Conservation (phyloP, 2,888 invertebrate species). For the Heteromurus nitidus region DNA sequence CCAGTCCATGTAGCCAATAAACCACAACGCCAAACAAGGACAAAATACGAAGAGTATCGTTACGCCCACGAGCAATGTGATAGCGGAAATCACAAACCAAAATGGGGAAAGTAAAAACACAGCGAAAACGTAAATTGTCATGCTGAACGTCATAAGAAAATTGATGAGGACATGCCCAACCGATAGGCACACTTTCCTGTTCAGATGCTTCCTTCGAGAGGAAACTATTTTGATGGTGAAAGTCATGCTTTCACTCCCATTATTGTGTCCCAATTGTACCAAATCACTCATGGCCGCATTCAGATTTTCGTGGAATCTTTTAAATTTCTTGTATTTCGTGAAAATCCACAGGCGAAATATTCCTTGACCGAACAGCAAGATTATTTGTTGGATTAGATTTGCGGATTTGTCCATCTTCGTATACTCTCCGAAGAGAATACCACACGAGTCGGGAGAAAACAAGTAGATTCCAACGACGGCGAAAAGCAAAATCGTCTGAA, state of each 20-base stretch:
- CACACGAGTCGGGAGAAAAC: too few species aligned
- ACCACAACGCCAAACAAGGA: slow-evolving; percentile 15
- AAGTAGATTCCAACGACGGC: too few species aligned
- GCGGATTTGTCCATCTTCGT: too few species aligned
- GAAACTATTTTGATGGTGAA: not conserved
- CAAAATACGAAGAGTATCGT: not conserved
- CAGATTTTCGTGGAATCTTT: not conserved
- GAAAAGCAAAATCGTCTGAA: too few species aligned
- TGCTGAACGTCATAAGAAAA: not conserved
- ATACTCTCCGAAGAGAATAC: too few species aligned
- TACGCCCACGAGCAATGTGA: not conserved
- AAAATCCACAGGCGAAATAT: too few species aligned
- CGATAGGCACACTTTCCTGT: not conserved
- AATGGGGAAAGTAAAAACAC: not conserved
- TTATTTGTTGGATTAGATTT: too few species aligned
- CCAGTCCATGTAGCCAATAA: slow-evolving; percentile 29
- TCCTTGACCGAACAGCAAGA: too few species aligned
- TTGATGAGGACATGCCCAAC: not conserved
- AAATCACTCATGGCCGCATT: not conserved
- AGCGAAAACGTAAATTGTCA: not conserved
- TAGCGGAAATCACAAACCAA: not conserved
- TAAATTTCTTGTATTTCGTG: not conserved
- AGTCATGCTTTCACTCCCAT: not conserved
- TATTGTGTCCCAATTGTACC: not conserved
- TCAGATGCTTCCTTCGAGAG: not conserved